phyloP scores from a whole-genome alignment of 2,113 vertebrate species.

The Carlito syrichta region DNA sequence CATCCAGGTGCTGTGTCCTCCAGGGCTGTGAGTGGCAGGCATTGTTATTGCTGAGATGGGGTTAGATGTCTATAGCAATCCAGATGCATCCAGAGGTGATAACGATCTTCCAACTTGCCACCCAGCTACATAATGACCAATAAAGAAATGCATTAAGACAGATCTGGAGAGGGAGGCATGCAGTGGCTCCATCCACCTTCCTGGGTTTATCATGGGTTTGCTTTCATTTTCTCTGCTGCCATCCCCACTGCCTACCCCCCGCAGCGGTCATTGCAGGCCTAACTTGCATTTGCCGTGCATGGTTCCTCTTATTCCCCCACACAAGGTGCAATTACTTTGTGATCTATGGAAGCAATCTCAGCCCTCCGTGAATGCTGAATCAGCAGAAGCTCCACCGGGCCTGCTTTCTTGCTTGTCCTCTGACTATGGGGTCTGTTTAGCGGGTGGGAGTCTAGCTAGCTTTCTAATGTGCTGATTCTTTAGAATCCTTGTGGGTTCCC shows the following conservation, averaged over 20 bases:
- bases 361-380: accelerated
- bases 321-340: accelerated
- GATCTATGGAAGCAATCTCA: accelerated
- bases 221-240: no score
- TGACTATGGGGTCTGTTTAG: neutral
- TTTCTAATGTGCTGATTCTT: no score
- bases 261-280: no score
- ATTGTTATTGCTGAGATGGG: accelerated
- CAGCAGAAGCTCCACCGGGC: neutral
- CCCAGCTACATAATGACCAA: neutral
- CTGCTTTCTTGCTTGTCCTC: neutral
- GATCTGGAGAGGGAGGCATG: accelerated
- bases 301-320: accelerated
- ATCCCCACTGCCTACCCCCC: no score
- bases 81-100: accelerated
- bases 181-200: accelerated
- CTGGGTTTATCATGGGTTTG: accelerated
- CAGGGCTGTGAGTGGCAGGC: neutral
- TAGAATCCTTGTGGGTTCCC: accelerated
- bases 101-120: accelerated
- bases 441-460: accelerated
- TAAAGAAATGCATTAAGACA: accelerated
- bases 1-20: neutral
- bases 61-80: neutral
- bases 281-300: accelerated